Conservation (phyloP, 1,140 invertebrate species). For the Drosophila nigromelanica region DNA sequence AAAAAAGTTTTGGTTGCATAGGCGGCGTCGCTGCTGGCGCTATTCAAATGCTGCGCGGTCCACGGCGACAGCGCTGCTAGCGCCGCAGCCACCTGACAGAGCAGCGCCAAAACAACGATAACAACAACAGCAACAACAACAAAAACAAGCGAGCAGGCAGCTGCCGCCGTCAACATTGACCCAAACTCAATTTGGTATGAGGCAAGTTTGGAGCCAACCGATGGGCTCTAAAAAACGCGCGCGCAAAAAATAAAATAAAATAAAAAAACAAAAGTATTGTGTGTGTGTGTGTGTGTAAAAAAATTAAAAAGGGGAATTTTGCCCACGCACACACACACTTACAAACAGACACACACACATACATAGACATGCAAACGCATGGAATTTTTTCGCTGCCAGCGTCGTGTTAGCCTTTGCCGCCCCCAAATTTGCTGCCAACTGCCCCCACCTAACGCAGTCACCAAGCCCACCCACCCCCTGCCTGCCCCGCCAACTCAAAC, state of each 20-base stretch:
- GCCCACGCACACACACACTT: constrained; percentile 69
- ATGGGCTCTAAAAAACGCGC: constrained; percentile 72
- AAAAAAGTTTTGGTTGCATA: constrained; percentile 74
- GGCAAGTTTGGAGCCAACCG: constrained; percentile 40
- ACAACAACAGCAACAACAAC: constrained; percentile 38
- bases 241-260: constrained; percentile 63
- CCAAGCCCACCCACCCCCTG: constrained; percentile 1
- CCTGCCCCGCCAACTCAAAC: constrained; percentile 7
- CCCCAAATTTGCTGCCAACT: constrained; percentile 57
- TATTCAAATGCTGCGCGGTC: constrained; percentile 74
- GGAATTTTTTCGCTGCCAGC: constrained; percentile 66
- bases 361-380: constrained; percentile 52
- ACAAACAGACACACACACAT: constrained; percentile 25
- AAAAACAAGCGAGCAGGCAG: constrained; percentile 32
- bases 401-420: constrained; percentile 70
- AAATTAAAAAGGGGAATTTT: constrained; percentile 79
- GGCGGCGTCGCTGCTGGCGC: constrained; percentile 71
- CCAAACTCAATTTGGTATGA: constrained; percentile 68
- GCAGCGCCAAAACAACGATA: constrained; percentile 62
- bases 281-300: constrained; percentile 57
- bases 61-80: constrained; percentile 30
- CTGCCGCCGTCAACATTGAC: constrained; percentile 73
- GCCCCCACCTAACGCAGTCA: background rate
- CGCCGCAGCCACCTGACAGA: constrained; percentile 74
- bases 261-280: constrained; percentile 54